Conservation (phyloP, 1,140 invertebrate genomes). For the Charaxes varanes region DNA sequence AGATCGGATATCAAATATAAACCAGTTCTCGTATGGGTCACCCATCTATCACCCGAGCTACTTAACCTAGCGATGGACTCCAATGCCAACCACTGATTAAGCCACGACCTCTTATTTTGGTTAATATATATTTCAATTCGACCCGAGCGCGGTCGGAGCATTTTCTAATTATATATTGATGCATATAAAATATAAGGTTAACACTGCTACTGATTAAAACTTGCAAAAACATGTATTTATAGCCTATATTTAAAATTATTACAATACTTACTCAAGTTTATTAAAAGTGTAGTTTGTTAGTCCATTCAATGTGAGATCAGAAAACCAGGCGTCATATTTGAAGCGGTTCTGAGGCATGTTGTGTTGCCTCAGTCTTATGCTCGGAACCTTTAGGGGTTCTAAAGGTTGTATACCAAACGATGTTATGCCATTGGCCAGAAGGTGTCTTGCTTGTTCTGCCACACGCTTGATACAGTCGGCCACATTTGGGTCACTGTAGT, state of each 20-base stretch:
- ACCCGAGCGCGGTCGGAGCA: too few species aligned
- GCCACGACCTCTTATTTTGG: too few species aligned
- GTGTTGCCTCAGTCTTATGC: slow-evolving; percentile 55
- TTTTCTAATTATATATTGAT: too few species aligned
- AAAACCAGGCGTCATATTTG: slow-evolving; percentile 67
- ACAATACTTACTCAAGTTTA: slow-evolving; percentile 69
- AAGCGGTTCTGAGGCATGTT: slow-evolving; percentile 51
- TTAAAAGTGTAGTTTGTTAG: slow-evolving; percentile 66
- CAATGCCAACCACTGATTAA: too few species aligned
- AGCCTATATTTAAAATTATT: not conserved
- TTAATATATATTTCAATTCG: too few species aligned
- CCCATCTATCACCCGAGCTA: too few species aligned
- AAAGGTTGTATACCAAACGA: slow-evolving; percentile 51
- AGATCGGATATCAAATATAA: too few species aligned
- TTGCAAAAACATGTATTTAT: not conserved
- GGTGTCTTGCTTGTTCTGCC: slow-evolving; percentile 54
- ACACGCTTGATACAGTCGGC: slow-evolving; percentile 74
- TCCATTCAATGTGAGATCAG: slow-evolving; percentile 55
- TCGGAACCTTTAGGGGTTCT: slow-evolving; percentile 57
- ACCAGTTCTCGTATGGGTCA: too few species aligned
- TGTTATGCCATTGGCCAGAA: slow-evolving; percentile 52
- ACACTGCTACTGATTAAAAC: too few species aligned
- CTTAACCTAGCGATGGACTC: too few species aligned
- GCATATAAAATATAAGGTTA: too few species aligned
- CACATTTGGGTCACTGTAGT: slow-evolving; percentile 75